phyloP scores from a whole-genome alignment of 2,888 invertebrate genomes.

The Rhagium mordax region DNA sequence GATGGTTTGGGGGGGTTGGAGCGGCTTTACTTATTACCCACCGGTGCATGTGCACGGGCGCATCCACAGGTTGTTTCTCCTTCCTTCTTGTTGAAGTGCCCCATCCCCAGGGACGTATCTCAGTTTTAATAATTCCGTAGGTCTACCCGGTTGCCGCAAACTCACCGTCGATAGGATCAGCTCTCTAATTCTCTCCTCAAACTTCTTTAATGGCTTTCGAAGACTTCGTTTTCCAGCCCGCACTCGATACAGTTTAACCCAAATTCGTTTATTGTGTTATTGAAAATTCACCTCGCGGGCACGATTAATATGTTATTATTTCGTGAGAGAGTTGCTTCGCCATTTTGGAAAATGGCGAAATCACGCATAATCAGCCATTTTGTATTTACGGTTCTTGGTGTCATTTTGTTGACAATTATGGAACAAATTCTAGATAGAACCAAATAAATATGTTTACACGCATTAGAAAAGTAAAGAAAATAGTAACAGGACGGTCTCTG shows the following conservation, averaged over 20 bases:
- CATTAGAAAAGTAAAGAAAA: no score
- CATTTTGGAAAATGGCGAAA: no score
- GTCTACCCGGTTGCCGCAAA: neutral
- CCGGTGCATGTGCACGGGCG: neutral
- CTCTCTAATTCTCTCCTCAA: slow-evolving; percentile 11
- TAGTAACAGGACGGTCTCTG: no score
- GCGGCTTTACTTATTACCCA: neutral
- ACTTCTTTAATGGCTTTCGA: slow-evolving; percentile 7
- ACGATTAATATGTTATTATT: no score
- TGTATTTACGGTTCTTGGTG: no score
- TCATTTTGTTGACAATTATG: no score
- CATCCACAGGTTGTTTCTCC: slow-evolving; percentile 4
- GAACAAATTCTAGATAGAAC: no score
- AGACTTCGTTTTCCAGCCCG: neutral
- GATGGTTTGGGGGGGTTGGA: neutral
- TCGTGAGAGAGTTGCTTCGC: no score
- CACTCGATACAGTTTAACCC: neutral
- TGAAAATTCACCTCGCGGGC: neutral
- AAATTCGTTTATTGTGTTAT: neutral
- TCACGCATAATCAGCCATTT: no score
- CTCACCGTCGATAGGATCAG: slow-evolving; percentile 7
- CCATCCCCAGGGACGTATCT: neutral
- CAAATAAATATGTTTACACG: no score
- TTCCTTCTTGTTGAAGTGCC: neutral
- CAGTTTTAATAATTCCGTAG: slow-evolving; percentile 4